Conservation (phyloP, 2,797 vertebrate genomes). For the Cyclura pinguis region DNA sequence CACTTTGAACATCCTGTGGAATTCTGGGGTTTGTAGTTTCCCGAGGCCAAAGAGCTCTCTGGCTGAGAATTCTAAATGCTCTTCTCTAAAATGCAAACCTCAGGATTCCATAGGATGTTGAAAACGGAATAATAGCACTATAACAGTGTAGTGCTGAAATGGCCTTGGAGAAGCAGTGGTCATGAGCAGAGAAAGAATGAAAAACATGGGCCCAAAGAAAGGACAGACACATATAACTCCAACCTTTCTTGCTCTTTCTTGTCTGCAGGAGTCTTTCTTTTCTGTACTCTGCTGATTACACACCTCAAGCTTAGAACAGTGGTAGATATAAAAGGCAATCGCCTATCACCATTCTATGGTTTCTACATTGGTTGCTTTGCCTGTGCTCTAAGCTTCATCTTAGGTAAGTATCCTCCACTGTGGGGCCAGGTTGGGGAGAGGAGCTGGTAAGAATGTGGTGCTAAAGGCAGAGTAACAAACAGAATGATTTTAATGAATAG, state of each 20-base stretch:
- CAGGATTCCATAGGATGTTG: too few relatives aligned
- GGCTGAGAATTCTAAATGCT: too few relatives aligned
- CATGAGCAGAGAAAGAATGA: neutral
- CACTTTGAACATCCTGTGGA: too few relatives aligned
- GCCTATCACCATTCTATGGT: neutral
- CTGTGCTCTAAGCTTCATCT: neutral
- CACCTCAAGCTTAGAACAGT: neutral
- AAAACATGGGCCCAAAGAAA: neutral
- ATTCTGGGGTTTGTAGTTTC: too few relatives aligned
- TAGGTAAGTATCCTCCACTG: neutral
- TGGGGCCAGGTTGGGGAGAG: neutral
- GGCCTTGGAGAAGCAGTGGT: neutral
- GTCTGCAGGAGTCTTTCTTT: neutral
- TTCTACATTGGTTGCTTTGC: neutral
- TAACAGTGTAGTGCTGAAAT: too few relatives aligned
- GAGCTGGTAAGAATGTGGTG: neutral
- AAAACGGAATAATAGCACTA: too few relatives aligned
- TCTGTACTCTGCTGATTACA: neutral
- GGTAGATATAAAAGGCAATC: neutral
- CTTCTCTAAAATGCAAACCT: too few relatives aligned
- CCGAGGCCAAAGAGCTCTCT: too few relatives aligned
- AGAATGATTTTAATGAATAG: neutral
- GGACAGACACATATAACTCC: neutral
- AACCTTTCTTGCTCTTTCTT: neutral
- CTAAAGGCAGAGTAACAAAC: neutral